phyloP scores from a whole-genome alignment of 2,797 vertebrate species.

The Amazona finschi region DNA sequence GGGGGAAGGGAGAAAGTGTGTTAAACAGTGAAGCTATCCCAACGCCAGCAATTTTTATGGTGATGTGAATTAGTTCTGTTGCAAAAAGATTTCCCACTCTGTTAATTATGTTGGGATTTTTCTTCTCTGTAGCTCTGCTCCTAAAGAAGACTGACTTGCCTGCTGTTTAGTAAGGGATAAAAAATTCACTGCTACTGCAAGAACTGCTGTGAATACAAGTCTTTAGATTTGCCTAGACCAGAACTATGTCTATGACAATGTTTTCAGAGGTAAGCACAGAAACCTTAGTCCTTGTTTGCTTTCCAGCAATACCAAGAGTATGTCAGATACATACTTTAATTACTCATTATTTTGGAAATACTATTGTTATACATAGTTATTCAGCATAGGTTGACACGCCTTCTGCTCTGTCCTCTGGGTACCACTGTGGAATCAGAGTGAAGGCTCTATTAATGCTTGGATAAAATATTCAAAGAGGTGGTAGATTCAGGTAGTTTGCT shows the following conservation, averaged over 20 bases:
- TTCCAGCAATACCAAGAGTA: not conserved
- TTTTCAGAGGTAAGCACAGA: not conserved
- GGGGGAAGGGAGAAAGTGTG: not conserved
- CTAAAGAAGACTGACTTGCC: conserved; percentile 30
- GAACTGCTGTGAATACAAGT: conserved; percentile 30
- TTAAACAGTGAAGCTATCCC: not conserved
- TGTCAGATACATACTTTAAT: not conserved
- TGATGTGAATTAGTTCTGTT: not conserved
- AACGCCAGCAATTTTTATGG: not conserved
- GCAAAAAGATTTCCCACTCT: not conserved
- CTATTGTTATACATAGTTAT: not conserved
- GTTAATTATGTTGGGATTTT: not conserved
- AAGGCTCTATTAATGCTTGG: not conserved
- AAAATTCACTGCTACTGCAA: conserved; percentile 32
- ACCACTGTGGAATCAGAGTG: not conserved
- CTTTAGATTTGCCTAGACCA: conserved; percentile 52
- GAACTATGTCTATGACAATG: not conserved
- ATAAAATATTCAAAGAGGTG: conserved; percentile 8
- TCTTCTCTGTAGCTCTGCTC: not conserved
- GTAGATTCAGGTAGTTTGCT: conserved; percentile 17
- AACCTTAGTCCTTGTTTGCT: not conserved
- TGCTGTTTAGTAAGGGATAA: conserved; percentile 39
- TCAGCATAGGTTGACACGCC: conserved; percentile 20
- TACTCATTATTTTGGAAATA: not conserved
- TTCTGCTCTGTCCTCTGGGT: not conserved